Base-by-base conservation (phyloP, 1,140 invertebrate genomes). In the Cyclina sinensis region DNA sequence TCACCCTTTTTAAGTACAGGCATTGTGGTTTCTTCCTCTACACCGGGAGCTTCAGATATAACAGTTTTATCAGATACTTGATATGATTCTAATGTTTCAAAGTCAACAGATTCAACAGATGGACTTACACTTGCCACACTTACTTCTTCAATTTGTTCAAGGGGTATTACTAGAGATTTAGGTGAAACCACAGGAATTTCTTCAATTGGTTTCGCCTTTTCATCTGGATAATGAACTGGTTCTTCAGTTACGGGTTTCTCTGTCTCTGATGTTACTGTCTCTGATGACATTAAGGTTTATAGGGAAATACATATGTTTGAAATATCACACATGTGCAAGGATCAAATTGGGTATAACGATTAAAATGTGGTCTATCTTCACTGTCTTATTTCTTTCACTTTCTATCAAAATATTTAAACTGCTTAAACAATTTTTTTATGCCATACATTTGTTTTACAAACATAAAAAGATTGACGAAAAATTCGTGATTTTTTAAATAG, bases 101-200 rank as follows among this genome's bases (percentile, higher is more conserved):
- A 65, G 43, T 86, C 84, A 18, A 86, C 48, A 39, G 70, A 78
- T 78, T 86, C 84, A 39, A 54, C 35, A 30, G 84, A 46, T 51
- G 85, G 85, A 78, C 74, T 79, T 4, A 80, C 30, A 80, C 85
- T 87, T 65, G 54, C 39, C 14, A 87, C 32, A 48, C 85, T 87
- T 54, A 80, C 76, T 87, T 87, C 85, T 37, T 87, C 85, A 87
- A 87, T 87, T 70, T 80, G 73, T 51, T 87, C 85, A 35, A 87
- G 57, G 14, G 54, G 27, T n/a, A 87, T 21, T 12, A 37, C 16
- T 14, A 87, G 57, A 24, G 46, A 14, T 54, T 87, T 79, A 43
- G 54, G n/a, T 43, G 59, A 21, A 68, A 70, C 85, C 85, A 87
- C 85, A 87, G 62, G 59, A 87, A 87, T 62, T 80, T 87, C 85